A percentile compares a stretch with the other conserved stretches of the same genome.
Evolutionary conservation across 2,888 invertebrate species (phyloP).

Genomic region (Caenorhabditis sp.): DNA sequence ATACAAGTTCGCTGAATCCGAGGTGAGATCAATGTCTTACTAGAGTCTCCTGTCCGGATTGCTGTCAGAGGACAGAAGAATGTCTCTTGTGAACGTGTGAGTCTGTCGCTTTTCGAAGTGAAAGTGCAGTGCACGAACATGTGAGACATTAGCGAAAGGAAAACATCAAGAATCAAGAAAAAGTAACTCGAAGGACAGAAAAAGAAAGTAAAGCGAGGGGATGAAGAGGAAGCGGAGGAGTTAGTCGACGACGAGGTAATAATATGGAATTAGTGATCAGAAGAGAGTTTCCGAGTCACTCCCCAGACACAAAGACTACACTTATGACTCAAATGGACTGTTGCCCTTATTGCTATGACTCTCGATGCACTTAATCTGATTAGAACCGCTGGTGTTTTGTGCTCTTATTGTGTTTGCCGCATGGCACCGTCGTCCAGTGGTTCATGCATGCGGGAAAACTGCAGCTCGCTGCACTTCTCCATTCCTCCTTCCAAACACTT

Average conservation of each 20-base stretch:
- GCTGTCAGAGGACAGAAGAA: no score
- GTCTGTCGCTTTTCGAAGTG: no score
- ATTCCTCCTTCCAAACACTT: constrained; percentile 11
- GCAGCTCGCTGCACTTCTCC: not conserved
- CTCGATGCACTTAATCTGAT: constrained; percentile 20
- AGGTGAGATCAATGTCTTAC: not conserved
- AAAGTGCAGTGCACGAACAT: no score
- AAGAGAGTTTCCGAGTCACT: not conserved
- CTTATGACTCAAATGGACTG: not conserved
- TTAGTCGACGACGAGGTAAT: not conserved
- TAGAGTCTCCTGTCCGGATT: not conserved
- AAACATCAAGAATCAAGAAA: not conserved
- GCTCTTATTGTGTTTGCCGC: not conserved
- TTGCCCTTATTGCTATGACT: not conserved
- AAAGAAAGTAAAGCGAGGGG: not conserved
- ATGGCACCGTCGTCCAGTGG: constrained; percentile 31
- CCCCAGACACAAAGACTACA: not conserved
- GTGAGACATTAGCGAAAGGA: not conserved
- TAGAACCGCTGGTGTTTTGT: not conserved
- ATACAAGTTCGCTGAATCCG: not conserved
- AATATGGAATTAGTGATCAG: not conserved
- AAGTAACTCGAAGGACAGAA: not conserved
- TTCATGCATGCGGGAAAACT: constrained; percentile 48
- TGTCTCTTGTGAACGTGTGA: no score
- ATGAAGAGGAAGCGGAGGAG: not conserved